Evolutionary conservation across 1,140 invertebrate genomes (phyloP), one percentile per base, ranked within the genome.

Genomic region (Pseudomyrmex sp.): DNA sequence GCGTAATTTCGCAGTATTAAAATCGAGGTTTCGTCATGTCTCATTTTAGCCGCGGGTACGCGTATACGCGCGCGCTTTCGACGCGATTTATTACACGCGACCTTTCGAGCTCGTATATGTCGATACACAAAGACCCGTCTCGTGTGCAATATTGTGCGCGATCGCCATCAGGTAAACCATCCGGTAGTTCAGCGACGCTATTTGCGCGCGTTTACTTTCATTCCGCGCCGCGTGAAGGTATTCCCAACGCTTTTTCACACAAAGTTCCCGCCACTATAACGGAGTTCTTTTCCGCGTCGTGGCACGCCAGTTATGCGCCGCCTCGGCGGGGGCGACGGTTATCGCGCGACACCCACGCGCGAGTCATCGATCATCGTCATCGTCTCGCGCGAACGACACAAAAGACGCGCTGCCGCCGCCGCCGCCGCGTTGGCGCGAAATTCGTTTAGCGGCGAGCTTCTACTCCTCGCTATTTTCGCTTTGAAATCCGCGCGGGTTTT

Each of bases 241-340:
- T 86, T 82, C 15, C 59, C 15, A 54, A 48, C 59, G 82, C 85
- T 87, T 83, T 87, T 84, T 48, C 56, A 59, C 35, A 35, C 35
- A 35, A 35, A 59, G 62, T 72, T 86, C 65, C 44, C 66, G 12
- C 13, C 35, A 15, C 63, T 54, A 35, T 63, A 59, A 58, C 63
- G 48, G 23, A 54, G 73, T 23, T 68, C 86, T 76, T 69, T 62
- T 52, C 54, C 35, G 35, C 35, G 35, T 35, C 5, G 18, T 23
- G 79, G 70, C 48, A 59, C 20, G 65, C 52, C 44, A 46, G 72
- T 35, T 77, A 83, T 86, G 73, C 79, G 48, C 35, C 35, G 35
- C 35, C 18, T 74, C 23, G 46, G 12, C 52, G 44, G 69, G 0
- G 26, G 52, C 52, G 44, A 48, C 54, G 65, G 59, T 63, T 79